Evolutionary conservation across 1,140 invertebrate genomes (phyloP).

Genomic region (Drosophila saltans): DNA sequence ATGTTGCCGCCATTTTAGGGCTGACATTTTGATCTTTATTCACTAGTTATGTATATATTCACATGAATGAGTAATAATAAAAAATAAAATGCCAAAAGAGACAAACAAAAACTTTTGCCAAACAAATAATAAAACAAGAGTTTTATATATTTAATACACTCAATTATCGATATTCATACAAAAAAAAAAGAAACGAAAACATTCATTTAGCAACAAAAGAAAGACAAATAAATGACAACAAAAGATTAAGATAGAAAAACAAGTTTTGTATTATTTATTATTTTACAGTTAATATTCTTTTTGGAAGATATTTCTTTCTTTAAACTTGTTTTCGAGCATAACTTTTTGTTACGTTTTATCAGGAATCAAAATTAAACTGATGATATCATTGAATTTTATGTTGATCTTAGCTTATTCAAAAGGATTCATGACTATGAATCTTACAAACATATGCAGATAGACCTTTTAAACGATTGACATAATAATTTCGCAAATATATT

Average conservation of each 20-base stretch:
- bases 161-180: constrained; percentile 45
- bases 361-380: constrained; percentile 43
- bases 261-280: constrained; percentile 45
- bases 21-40: constrained; percentile 54
- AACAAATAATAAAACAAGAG: constrained; percentile 27
- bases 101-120: constrained; percentile 6
- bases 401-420: neutral
- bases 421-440: constrained; percentile 16
- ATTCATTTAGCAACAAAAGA: constrained; percentile 36
- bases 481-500: too few species aligned
- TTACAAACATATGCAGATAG: too few species aligned
- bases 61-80: constrained; percentile 27
- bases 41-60: constrained; percentile 42
- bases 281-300: constrained; percentile 42
- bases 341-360: constrained; percentile 28
- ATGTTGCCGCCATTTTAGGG: constrained; percentile 70
- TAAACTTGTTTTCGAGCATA: constrained; percentile 40
- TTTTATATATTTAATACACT: constrained; percentile 47
- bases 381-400: constrained; percentile 36
- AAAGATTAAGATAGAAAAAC: constrained; percentile 18
- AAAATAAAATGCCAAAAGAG: constrained; percentile 25
- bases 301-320: neutral
- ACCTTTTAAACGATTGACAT: too few species aligned
- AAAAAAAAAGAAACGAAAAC: constrained; percentile 4
- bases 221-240: constrained; percentile 33